A percentile compares a stretch with the other conserved stretches of the same genome.
phyloP scores from a whole-genome alignment of 2,888 invertebrate species.

The Yponomeuta sedellus region DNA sequence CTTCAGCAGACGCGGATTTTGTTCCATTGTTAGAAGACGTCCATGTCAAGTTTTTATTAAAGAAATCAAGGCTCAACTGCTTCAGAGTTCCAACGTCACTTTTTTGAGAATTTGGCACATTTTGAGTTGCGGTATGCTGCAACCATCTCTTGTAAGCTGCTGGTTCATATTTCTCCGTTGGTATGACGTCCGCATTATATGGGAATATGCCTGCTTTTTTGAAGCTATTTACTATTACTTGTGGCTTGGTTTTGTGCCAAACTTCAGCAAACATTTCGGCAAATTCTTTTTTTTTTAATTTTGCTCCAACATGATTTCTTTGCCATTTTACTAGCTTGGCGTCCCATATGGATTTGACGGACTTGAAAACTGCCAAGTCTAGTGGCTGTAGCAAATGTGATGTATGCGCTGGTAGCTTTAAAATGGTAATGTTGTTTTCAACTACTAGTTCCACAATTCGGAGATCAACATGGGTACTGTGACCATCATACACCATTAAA shows the following conservation, averaged over 20 bases:
- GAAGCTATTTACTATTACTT: constrained; percentile 12
- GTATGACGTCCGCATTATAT: constrained; percentile 8
- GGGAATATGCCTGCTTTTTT: constrained; percentile 15
- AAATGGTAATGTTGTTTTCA: constrained; percentile 25
- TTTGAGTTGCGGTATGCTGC: constrained; percentile 1
- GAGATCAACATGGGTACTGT: constrained; percentile 29
- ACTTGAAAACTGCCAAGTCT: constrained; percentile 21
- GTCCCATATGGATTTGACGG: constrained; percentile 14
- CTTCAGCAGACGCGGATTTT: not conserved
- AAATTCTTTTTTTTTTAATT: constrained; percentile 11
- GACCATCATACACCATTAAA: constrained; percentile 36
- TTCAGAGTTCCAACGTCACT: not conserved
- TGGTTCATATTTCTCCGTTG: constrained; percentile 14
- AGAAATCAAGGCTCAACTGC: not conserved
- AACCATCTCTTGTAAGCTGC: constrained; percentile 13
- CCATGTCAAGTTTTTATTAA: not conserved
- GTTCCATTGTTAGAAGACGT: not conserved
- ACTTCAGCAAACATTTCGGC: constrained; percentile 12
- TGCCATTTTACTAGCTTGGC: constrained; percentile 12
- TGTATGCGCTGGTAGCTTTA: constrained; percentile 32
- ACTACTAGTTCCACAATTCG: constrained; percentile 23
- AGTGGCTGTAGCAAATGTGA: constrained; percentile 30
- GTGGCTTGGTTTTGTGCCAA: constrained; percentile 6
- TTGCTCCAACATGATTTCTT: constrained; percentile 9
- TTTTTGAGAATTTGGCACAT: not conserved